Conservation (phyloP, 2,797 vertebrate genomes). For the Cichlasoma orientale region DNA sequence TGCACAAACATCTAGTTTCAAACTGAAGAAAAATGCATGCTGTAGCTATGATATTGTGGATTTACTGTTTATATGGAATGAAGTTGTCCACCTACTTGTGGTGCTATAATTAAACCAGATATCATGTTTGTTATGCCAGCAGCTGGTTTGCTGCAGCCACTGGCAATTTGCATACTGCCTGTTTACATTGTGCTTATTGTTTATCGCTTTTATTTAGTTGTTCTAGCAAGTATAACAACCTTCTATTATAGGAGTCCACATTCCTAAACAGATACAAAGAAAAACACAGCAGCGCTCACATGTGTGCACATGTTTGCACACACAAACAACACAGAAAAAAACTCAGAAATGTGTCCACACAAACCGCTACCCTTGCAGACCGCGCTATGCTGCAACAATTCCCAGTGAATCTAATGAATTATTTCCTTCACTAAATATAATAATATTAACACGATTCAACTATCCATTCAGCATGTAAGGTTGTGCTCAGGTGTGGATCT, state of each 20-base stretch:
- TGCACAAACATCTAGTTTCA: background rate
- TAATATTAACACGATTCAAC: conserved; percentile 27
- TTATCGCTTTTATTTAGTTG: conserved; percentile 54
- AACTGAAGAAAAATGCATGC: background rate
- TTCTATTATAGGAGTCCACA: conserved; percentile 22
- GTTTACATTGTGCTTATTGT: conserved; percentile 54
- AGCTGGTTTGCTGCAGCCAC: conserved; percentile 19
- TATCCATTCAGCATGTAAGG: conserved; percentile 1
- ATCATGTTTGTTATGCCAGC: conserved; percentile 47
- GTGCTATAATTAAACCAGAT: conserved; percentile 49
- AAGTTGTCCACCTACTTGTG: conserved; percentile 29
- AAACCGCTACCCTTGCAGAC: background rate
- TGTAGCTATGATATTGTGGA: background rate
- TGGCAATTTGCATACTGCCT: conserved; percentile 44
- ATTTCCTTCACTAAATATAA: background rate
- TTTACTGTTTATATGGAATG: conserved; percentile 9
- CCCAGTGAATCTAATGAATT: conserved; percentile 9
- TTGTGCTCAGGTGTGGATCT: background rate
- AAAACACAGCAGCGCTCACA: background rate
- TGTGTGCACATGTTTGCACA: background rate
- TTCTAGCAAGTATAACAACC: conserved; percentile 46
- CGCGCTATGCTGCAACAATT: background rate
- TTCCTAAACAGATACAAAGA: conserved; percentile 15
- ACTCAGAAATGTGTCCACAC: background rate
- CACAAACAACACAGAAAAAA: background rate